Evolutionary conservation across 2,888 invertebrate species (phyloP).

Genomic region (Acanthosepion pharaonis): DNA sequence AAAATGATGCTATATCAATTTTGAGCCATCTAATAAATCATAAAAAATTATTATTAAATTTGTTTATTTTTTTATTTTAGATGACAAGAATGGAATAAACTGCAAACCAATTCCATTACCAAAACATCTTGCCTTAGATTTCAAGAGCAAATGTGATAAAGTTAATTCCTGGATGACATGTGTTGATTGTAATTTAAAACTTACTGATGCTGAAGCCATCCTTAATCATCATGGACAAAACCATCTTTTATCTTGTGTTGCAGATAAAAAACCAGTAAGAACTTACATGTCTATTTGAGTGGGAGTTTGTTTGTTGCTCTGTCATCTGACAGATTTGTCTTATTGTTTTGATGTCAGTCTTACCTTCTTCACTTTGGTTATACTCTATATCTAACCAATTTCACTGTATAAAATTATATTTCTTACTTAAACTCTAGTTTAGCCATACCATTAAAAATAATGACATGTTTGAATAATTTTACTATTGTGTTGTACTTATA

Average conservation of each 20-base stretch:
- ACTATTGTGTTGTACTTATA: too few species aligned
- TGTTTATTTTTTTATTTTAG: not conserved
- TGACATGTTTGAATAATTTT: too few species aligned
- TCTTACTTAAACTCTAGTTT: too few species aligned
- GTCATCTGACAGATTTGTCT: not conserved
- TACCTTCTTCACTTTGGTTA: too few species aligned
- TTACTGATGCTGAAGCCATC: constrained; percentile 34
- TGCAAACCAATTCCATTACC: constrained; percentile 47
- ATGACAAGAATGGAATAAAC: not conserved
- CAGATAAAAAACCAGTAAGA: constrained; percentile 43
- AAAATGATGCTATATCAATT: too few species aligned
- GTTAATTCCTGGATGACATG: constrained; percentile 49
- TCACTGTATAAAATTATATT: too few species aligned
- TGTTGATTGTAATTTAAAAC: constrained; percentile 47
- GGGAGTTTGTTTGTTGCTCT: not conserved
- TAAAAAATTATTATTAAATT: not conserved
- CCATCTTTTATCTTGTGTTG: constrained; percentile 44
- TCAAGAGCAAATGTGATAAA: constrained; percentile 46
- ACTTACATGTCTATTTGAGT: not conserved
- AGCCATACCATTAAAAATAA: too few species aligned
- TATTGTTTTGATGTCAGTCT: too few species aligned
- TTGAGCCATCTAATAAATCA: too few species aligned
- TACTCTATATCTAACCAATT: too few species aligned
- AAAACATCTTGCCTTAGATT: constrained; percentile 44
- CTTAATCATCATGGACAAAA: constrained; percentile 36